A percentile compares a stretch with the other conserved stretches of the same genome.
phyloP scores from a whole-genome alignment of 1,140 invertebrate genomes.

The Mactra quadrangularis region DNA sequence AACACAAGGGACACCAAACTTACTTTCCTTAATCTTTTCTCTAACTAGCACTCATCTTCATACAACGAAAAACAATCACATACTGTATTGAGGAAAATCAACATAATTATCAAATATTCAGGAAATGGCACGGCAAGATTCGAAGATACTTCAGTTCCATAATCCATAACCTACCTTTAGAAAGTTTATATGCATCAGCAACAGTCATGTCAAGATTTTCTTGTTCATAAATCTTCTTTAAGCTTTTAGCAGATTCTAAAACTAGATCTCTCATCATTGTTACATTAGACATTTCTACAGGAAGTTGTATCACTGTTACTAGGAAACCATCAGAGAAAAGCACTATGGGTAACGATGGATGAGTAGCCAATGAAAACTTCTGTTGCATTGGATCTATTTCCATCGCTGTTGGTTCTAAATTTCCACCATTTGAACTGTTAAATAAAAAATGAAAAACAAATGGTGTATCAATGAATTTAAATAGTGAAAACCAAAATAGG shows the following conservation, averaged over 20 bases:
- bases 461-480: too few species aligned
- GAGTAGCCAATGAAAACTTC: conserved; percentile 79
- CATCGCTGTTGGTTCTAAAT: conserved; percentile 40
- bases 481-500: too few species aligned
- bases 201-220: conserved; percentile 74
- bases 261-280: conserved; percentile 77
- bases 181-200: conserved; percentile 72
- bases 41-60: too few species aligned
- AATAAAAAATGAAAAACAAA: not conserved
- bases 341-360: conserved; percentile 81
- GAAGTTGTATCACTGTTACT: conserved; percentile 78
- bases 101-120: too few species aligned
- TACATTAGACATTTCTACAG: conserved; percentile 71
- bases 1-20: too few species aligned
- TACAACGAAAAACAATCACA: too few species aligned
- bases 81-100: too few species aligned
- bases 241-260: conserved; percentile 72
- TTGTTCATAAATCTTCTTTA: conserved; percentile 68
- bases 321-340: conserved; percentile 83
- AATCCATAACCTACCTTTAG: conserved; percentile 25
- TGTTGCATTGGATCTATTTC: conserved; percentile 73
- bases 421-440: conserved; percentile 50
- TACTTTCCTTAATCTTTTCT: too few species aligned
- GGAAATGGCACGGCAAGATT: too few species aligned
- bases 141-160: too few species aligned